Evolutionary conservation across 2,113 vertebrate species (phyloP).

Genomic region (Gnathonemus echidnorhynchus): DNA sequence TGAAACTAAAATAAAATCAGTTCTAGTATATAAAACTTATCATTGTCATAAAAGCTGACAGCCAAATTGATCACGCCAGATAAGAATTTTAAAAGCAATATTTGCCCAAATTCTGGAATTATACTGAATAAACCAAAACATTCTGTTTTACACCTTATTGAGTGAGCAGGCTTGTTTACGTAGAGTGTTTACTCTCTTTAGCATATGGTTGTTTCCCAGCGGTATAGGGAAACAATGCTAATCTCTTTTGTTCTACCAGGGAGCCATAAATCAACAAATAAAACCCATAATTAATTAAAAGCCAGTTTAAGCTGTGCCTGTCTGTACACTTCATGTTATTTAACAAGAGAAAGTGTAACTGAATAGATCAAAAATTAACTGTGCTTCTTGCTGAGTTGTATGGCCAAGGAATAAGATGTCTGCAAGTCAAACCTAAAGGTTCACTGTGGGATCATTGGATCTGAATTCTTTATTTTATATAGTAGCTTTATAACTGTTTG

Average conservation of each 20-base stretch:
- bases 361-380: neutral
- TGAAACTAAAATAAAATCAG: neutral
- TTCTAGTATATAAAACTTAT: neutral
- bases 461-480: neutral
- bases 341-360: neutral
- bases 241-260: neutral
- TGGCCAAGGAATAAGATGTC: neutral
- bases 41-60: neutral
- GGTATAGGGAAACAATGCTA: neutral
- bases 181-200: neutral
- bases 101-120: neutral
- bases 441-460: neutral
- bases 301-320: neutral
- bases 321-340: neutral
- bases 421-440: neutral
- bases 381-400: neutral
- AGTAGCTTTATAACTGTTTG: neutral
- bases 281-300: slow-evolving; percentile 1
- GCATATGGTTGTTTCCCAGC: neutral
- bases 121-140: neutral
- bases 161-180: neutral
- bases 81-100: neutral
- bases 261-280: slow-evolving; percentile 1
- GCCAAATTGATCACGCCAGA: neutral
- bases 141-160: neutral